phyloP scores from a whole-genome alignment of 2,888 invertebrate species.

The Sympetrum striolatum region DNA sequence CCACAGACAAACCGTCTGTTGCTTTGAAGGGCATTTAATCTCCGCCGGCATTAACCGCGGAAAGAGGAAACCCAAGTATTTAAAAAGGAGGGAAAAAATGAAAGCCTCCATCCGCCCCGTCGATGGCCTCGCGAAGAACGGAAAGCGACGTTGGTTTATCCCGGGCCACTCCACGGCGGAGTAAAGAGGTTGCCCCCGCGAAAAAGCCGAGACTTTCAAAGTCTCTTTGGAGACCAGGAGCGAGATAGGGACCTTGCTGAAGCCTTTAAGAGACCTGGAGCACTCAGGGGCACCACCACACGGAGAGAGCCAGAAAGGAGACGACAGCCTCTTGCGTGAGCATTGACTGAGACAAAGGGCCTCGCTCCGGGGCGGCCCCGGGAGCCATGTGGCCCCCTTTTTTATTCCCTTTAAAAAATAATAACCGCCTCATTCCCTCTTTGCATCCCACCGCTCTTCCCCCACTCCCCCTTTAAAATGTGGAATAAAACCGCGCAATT shows the following conservation, averaged over 20 bases:
- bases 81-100: neutral
- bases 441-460: neutral
- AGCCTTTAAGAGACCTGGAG: neutral
- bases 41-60: neutral
- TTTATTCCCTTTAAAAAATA: conserved; percentile 4
- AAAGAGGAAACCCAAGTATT: neutral
- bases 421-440: neutral
- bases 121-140: conserved; percentile 6
- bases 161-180: conserved; percentile 17
- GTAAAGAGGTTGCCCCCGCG: neutral
- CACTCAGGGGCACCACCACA: neutral
- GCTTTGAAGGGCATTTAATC: neutral
- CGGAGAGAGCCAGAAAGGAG: neutral
- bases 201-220: conserved; percentile 39
- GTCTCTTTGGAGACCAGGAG: conserved; percentile 3
- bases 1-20: neutral
- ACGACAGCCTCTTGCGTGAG: conserved; percentile 33
- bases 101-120: neutral
- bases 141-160: conserved; percentile 1
- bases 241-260: conserved; percentile 13
- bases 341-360: neutral
- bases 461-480: conserved; percentile 7
- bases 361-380: conserved; percentile 17
- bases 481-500: neutral
- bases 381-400: conserved; percentile 1